Conservation (phyloP, 2,113 vertebrate genomes). For the Prinia subflava region DNA sequence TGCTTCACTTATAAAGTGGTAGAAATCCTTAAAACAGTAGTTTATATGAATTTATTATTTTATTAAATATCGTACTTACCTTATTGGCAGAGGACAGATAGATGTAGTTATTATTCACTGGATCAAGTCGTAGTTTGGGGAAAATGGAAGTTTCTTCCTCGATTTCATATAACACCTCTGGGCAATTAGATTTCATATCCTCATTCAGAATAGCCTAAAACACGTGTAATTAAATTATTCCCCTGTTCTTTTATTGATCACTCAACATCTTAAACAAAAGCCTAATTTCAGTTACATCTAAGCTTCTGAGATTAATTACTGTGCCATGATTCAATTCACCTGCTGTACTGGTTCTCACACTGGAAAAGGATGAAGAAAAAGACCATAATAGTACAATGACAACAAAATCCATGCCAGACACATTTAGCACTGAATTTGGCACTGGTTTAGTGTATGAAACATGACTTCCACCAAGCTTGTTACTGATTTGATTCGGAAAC, state of each 20-base stretch:
- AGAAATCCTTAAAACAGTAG: conserved; percentile 16
- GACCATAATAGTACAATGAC: neutral
- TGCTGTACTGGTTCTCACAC: neutral
- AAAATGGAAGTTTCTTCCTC: conserved; percentile 78
- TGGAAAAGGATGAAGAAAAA: neutral
- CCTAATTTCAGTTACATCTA: neutral
- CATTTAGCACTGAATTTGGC: neutral
- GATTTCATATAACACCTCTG: conserved; percentile 82
- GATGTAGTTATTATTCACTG: conserved; percentile 77
- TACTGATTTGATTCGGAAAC: neutral
- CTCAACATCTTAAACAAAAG: neutral
- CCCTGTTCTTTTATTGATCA: neutral
- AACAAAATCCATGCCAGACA: neutral
- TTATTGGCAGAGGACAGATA: conserved; percentile 81
- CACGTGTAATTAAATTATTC: conserved; percentile 38
- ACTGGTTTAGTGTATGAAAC: neutral
- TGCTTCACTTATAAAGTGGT: neutral
- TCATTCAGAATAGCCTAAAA: conserved; percentile 84
- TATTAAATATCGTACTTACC: conserved; percentile 68
- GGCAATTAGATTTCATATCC: conserved; percentile 76
- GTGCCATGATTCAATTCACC: neutral
- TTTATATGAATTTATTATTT: neutral
- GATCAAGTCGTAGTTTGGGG: conserved; percentile 82
- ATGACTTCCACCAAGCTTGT: neutral
- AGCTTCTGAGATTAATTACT: neutral